phyloP scores from a whole-genome alignment of 2,797 vertebrate genomes.

The Choloepus didactylus region DNA sequence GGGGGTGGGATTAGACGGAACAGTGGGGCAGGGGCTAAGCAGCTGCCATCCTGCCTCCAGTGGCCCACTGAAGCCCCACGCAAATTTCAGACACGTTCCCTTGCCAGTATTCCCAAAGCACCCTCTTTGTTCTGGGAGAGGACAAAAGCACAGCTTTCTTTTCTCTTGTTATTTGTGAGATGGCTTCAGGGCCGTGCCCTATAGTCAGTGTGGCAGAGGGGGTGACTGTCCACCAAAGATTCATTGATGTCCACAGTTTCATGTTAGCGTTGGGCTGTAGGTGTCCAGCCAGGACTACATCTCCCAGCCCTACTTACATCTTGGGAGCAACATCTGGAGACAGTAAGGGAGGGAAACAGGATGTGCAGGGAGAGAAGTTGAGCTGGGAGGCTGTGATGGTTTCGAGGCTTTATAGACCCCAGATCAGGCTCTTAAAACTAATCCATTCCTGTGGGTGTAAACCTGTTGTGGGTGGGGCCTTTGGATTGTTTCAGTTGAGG shows the following conservation, averaged over 20 bases:
- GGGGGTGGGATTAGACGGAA: conserved; percentile 34
- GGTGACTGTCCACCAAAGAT: neutral
- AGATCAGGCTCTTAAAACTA: too few relatives aligned
- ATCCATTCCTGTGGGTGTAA: too few relatives aligned
- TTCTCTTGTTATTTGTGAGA: neutral
- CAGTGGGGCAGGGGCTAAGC: conserved; percentile 51
- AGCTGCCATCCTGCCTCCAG: conserved; percentile 82
- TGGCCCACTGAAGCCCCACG: neutral
- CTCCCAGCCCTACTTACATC: neutral
- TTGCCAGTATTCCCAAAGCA: conserved; percentile 48
- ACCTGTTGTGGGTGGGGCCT: too few relatives aligned
- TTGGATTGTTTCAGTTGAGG: too few relatives aligned
- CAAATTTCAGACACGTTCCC: conserved; percentile 17
- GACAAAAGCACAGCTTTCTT: neutral
- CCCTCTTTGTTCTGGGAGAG: conserved; percentile 61
- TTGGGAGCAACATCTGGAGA: neutral
- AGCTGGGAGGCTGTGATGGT: too few relatives aligned
- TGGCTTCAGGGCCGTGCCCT: neutral
- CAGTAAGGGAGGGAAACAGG: neutral
- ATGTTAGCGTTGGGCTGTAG: rapidly evolving
- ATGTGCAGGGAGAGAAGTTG: neutral
- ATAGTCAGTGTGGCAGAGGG: neutral
- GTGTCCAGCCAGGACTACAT: neutral
- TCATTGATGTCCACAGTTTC: neutral
- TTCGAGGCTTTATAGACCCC: too few relatives aligned